Percentiles rank a stretch among this genome's conserved stretches.
Conservation (phyloP, 2,797 vertebrate species). For the Spinus pinus region DNA sequence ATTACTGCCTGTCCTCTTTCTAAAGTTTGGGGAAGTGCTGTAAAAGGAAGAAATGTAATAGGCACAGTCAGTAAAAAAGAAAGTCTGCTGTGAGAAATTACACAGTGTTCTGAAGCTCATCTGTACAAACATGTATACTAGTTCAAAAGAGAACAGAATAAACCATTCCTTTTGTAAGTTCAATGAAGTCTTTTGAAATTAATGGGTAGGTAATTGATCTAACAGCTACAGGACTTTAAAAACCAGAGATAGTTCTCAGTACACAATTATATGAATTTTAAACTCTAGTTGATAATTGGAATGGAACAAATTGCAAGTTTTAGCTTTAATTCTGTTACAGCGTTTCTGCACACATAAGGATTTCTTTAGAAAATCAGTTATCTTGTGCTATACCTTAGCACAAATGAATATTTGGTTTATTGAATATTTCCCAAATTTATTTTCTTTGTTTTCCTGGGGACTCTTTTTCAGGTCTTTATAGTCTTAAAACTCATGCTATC, state of each 20-base stretch:
- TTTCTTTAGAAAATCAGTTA: neutral
- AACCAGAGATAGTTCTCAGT: neutral
- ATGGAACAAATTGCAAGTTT: neutral
- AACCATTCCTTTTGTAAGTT: neutral
- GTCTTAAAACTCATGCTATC: neutral
- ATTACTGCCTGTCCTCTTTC: neutral
- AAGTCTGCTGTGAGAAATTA: neutral
- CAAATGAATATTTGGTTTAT: neutral
- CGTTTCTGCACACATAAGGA: neutral
- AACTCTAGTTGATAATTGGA: neutral
- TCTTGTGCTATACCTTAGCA: neutral
- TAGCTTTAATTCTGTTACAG: neutral
- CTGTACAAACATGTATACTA: neutral
- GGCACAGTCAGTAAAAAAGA: neutral
- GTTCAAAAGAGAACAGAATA: neutral
- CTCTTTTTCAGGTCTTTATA: neutral
- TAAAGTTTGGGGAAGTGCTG: neutral
- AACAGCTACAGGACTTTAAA: neutral
- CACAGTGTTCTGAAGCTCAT: neutral
- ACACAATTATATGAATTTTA: neutral
- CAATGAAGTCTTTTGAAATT: neutral
- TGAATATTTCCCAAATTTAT: neutral
- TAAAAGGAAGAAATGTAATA: slow-evolving; percentile 6
- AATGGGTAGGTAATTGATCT: neutral
- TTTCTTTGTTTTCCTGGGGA: neutral